Conservation (phyloP, 2,888 invertebrate genomes). For the Hemicrepidius hirtus region DNA sequence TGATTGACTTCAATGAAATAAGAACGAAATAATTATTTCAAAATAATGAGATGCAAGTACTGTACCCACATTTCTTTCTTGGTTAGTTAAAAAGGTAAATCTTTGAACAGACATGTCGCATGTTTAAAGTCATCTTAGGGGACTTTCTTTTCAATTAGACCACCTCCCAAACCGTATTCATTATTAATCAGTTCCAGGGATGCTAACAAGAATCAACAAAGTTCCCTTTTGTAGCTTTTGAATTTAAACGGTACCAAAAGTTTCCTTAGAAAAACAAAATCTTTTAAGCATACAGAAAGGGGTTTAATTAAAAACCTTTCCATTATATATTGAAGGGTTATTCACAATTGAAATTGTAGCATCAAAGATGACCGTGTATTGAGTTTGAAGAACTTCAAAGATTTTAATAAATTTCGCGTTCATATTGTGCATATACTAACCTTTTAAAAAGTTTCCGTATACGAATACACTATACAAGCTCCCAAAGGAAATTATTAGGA, state of each 20-base stretch:
- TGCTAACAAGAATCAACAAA: no score
- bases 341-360: neutral
- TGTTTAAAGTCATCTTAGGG: no score
- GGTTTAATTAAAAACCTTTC: neutral
- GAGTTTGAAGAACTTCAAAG: neutral
- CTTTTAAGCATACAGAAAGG: neutral
- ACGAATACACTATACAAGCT: conserved; percentile 1
- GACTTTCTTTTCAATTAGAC: conserved; percentile 21
- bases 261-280: neutral
- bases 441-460: neutral
- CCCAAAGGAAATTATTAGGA: conserved; percentile 23
- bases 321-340: neutral
- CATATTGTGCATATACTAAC: neutral
- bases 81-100: no score
- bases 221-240: conserved; percentile 14
- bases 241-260: neutral
- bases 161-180: conserved; percentile 18
- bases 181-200: conserved; percentile 19
- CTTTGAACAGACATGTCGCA: no score
- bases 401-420: neutral
- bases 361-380: neutral
- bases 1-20: no score
- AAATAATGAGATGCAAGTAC: no score
- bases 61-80: no score
- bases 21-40: no score